Base-by-base conservation (phyloP, 2,797 vertebrate species). In the Alectoris magna region DNA sequence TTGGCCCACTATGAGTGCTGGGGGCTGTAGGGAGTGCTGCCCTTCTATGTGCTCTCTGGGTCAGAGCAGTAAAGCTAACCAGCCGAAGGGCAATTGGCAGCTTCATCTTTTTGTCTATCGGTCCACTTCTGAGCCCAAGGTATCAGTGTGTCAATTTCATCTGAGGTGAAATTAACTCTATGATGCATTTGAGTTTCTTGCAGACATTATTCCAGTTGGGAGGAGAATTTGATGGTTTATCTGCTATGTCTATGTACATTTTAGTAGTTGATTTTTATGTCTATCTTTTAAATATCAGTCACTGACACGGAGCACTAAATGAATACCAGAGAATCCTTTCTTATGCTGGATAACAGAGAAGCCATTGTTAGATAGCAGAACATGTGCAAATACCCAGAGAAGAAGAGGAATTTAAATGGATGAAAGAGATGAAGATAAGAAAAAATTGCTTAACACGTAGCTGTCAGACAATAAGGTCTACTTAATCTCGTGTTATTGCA, bases 391-490 rank as follows among this genome's bases (percentile, higher is more conserved):
- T 41, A 74, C 14, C 6, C 19, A 53, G 62, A 89, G 29, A 15
- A 93, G 46, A 89, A 62, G 6, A 68, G 41, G 34, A 53, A 82
- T 93, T 90, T 84, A 79, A 63, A 62, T 36, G 60, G 31, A 46
- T 9, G 26, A 71, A 82, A 70, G 39, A 83, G 22, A 48, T 34
- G 39, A 91, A 82, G 38, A 62, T 55, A 55, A 80, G 51, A 81
- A 82, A 86, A 79, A 67, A 27, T 70, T 38, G 19, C 39, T 88
- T 41, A 68, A 9, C 15, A 44, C 70, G 36, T 59, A 84, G 68
- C 78, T 84, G 58, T 84, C 74, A 93, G 72, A 91, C 53, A 74
- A 84, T 76, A 83, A 77, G 64, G 11, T 48, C 68, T 87, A 29
- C 39, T 76, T 74, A 60, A 78, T 84, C 39, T 67, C 4, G 0